Base-by-base conservation (phyloP, 2,113 vertebrate species). In the Micronycteris hirsuta region DNA sequence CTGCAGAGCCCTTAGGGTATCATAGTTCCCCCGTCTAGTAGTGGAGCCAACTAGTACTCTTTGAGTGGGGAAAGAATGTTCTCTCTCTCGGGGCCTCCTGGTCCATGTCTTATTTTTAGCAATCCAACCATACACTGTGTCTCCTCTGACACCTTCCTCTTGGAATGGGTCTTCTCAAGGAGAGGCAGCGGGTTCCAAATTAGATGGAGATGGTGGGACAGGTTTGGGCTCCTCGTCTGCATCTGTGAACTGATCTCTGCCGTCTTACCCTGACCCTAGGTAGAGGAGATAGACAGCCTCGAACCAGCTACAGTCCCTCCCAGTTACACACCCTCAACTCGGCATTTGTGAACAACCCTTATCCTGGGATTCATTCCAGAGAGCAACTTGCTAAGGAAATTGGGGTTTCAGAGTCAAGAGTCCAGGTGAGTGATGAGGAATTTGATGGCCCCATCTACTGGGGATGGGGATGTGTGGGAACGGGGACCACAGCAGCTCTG, bases 351-450 rank as follows among this genome's bases (percentile, higher is more conserved):
- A 87, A 43, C 8, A 77, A 68, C 52, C 86, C 93, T 19, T 96
- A 95, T 67, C 91, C 92, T 19, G 67, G 78, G 31, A 41, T 86
- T 15, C 20, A 63, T 17, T 76, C 49, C 89, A 94, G 92, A 86
- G 38, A 96, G 83, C 56, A 82, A n/a, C 96, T 96, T 26, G 90
- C 94, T 45, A 24, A 70, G 61, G 67, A 92, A 63, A 81, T 61
- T 9, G 89, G 84, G 13, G 22, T 95, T 89, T 56, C 84, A 24
- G 84, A 95, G 73, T 81, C 88, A 76, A 92, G 78, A 93, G 19
- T 91, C 63, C 77, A 95, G 24, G 96, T 93, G 74, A 70, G 81
- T 61, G 12, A 33, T 15, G 6, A 86, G 17, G n/a, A 36, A 20
- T 38, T 9, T 26, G 12, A 13, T n/a, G 12, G 47, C 6, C 43